Conservation (phyloP, 2,797 vertebrate genomes). For the Denticeps clupeoides region DNA sequence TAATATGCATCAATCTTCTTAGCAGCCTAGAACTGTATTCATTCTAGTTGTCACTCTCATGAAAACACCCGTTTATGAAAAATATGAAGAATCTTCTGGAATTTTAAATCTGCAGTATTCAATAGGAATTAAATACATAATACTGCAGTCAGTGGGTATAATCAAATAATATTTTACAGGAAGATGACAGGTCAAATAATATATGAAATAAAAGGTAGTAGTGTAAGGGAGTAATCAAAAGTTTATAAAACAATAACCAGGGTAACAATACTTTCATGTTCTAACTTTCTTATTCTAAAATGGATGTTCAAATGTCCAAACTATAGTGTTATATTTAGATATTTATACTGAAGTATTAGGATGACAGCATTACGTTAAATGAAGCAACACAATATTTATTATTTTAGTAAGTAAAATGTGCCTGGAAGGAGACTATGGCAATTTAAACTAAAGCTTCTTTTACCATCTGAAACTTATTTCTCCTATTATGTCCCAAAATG, state of each 20-base stretch:
- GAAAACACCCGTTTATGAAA: no score
- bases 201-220: no score
- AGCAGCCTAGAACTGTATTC: no score
- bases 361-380: conserved; percentile 3
- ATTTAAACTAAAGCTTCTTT: conserved; percentile 53
- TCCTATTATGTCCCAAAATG: conserved; percentile 53
- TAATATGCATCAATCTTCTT: no score
- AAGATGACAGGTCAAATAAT: no score
- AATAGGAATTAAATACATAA: no score
- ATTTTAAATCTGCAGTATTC: no score
- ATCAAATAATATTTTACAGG: no score
- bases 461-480: conserved; percentile 49
- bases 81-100: no score
- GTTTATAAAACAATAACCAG: background rate
- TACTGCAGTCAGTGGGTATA: no score
- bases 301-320: conserved; percentile 3
- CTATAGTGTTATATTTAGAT: conserved; percentile 4
- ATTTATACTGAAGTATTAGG: background rate
- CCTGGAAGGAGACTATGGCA: conserved; percentile 37
- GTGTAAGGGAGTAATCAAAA: background rate
- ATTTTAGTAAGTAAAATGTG: conserved; percentile 4
- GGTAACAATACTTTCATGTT: background rate
- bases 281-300: background rate
- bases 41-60: no score
- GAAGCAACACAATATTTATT: conserved; percentile 1